Base-by-base conservation (phyloP, 2,888 invertebrate species). In the Omphaloscelis lunosa region DNA sequence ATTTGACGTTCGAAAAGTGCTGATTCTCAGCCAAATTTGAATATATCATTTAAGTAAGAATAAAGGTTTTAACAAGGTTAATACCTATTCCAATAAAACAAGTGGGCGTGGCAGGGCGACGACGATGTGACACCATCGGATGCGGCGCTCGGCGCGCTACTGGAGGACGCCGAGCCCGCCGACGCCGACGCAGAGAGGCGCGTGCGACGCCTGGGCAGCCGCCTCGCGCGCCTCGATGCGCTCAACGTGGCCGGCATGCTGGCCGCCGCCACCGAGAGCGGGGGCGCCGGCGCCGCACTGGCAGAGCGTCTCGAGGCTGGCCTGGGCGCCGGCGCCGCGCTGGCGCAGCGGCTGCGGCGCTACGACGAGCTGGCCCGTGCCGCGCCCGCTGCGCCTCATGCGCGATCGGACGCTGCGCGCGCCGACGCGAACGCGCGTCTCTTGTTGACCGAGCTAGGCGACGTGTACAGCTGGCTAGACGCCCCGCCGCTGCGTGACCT, bases 361-460 rank as follows among this genome's bases (percentile, higher is more conserved):
- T 88, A 88, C 86, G 91, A 90, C 66, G 98, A 98, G 88, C 98
- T 98, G 75, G 96, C 98, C 59, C 98, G 98, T 91, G 91, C 89
- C 76, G 92, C 92, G 67, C 92, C 91, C 79, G 91, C 89, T 86
- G 93, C 93, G 71, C 90, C 90, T 53, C 91, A 90, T 87, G 92
- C 92, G 82, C 93, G 92, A 87, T 91, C 88, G 72, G 94, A 89
- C 88, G 98, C 91, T 83, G 95, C 91, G 81, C 93, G 91, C 79
- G 98, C 98, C 62, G 99, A 98, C 94, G 97, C 97, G 89, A 99
- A 99, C 94, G 99, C 99, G 93, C 98, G 98, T 85, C 97, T 97
- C 86, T 96, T 99, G 80, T 97, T 98, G 88, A 97, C 97, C 80
- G 98, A 99, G 92, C 97, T 99, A 23, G 98, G 98, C 89, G 98